These are phyloP conservation scores for Percina caprodes DNA, from an alignment of 2,113 vertebrate genomes.

Conservation along the genomic window DNA sequence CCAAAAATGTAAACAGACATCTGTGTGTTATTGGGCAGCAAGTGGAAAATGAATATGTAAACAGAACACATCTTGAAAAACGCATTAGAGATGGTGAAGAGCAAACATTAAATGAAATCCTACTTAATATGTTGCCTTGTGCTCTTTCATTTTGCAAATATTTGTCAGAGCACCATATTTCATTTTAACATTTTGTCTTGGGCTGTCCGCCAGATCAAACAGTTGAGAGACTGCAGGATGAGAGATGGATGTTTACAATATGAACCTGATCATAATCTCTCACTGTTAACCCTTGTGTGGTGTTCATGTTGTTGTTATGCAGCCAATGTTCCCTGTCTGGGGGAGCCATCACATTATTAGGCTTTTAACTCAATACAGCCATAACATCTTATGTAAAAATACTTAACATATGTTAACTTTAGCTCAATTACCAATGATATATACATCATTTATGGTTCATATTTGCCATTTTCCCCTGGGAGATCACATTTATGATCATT, in stretches of 20 bases:
- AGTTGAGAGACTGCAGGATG: neutral
- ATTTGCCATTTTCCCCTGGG: too few species aligned
- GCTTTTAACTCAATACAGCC: too few species aligned
- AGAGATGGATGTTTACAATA: neutral
- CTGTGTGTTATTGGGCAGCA: neutral
- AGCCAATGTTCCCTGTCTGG: too few species aligned
- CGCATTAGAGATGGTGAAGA: neutral
- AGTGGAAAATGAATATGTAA: neutral
- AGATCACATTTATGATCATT: too few species aligned
- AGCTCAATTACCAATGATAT: too few species aligned
- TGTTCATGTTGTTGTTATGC: too few species aligned
- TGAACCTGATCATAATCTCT: neutral
- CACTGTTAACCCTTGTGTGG: neutral
- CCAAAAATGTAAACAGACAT: neutral
- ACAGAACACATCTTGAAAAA: neutral
- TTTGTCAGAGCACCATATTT: neutral
- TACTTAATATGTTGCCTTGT: neutral
- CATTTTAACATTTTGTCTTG: neutral
- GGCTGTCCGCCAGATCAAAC: constrained; percentile 29
- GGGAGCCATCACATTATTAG: too few species aligned
- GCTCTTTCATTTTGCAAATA: neutral
- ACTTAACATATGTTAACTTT: too few species aligned
- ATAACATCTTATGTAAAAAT: too few species aligned
- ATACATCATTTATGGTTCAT: too few species aligned
- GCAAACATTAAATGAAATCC: neutral